Evolutionary conservation across 2,888 invertebrate species (phyloP).

Genomic region (Tenodera sinensis): DNA sequence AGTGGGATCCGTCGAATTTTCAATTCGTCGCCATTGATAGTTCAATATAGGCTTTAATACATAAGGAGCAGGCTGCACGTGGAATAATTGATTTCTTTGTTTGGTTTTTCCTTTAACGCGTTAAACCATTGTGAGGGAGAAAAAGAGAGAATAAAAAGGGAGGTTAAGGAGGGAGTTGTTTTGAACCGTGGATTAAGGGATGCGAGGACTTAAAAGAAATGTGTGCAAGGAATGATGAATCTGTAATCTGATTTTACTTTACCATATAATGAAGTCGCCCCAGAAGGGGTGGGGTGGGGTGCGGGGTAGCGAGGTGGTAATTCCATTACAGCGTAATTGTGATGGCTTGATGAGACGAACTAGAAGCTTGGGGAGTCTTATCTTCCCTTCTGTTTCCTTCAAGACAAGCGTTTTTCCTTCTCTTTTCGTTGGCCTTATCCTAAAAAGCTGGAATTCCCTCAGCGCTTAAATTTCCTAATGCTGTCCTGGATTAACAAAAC

Average conservation of each 20-base stretch:
- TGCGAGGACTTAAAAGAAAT: background rate
- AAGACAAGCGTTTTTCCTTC: background rate
- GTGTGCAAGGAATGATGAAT: conserved; percentile 12
- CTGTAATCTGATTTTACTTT: conserved; percentile 22
- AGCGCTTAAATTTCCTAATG: background rate
- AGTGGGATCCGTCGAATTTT: no score
- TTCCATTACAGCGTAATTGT: conserved; percentile 1
- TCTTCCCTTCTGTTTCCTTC: background rate
- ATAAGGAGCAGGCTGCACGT: background rate
- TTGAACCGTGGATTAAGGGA: background rate
- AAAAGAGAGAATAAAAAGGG: background rate
- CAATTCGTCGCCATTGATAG: no score
- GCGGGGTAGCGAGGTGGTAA: background rate
- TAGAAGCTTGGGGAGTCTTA: background rate
- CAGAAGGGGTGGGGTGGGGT: no score
- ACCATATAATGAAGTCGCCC: conserved; percentile 10
- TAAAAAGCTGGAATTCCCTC: background rate
- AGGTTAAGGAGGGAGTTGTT: background rate
- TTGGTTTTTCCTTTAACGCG: background rate
- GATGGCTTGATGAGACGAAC: conserved; percentile 3
- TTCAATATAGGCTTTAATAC: no score
- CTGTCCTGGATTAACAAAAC: background rate
- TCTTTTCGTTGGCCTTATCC: background rate
- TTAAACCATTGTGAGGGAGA: background rate
- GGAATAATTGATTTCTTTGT: background rate